Conservation (phyloP, 2,888 invertebrate genomes). For the Hyposoter didymator region DNA sequence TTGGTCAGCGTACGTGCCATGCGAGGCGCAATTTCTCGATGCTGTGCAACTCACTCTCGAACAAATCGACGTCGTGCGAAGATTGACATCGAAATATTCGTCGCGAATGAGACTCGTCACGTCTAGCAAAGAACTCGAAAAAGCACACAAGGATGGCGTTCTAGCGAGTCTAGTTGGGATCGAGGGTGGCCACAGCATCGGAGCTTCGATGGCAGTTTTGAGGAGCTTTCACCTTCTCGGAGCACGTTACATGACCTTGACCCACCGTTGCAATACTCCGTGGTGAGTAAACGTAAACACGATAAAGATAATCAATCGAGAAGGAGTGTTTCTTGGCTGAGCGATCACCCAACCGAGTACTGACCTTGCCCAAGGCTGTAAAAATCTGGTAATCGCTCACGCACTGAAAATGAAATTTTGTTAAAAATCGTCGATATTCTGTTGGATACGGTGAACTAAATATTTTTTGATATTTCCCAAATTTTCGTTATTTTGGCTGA, state of each 20-base stretch:
- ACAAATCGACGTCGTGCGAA: slow-evolving; percentile 88
- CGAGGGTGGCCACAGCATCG: slow-evolving; percentile 89
- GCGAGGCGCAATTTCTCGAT: slow-evolving; percentile 88
- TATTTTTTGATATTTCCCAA: too few species aligned
- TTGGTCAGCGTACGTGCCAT: slow-evolving; percentile 85
- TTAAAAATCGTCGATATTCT: too few species aligned
- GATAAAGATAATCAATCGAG: too few species aligned
- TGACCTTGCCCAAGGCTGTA: too few species aligned
- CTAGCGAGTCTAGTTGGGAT: slow-evolving; percentile 87
- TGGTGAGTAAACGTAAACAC: slow-evolving; percentile 84
- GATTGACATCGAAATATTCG: slow-evolving; percentile 85
- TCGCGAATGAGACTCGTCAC: slow-evolving; percentile 86
- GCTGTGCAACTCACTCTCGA: slow-evolving; percentile 88
- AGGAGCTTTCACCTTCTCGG: slow-evolving; percentile 88
- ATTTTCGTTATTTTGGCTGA: too few species aligned
- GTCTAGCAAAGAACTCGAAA: slow-evolving; percentile 86
- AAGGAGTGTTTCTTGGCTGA: too few species aligned
- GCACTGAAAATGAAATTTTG: too few species aligned
- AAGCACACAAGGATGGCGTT: slow-evolving; percentile 86
- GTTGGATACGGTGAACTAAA: too few species aligned
- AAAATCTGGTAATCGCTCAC: too few species aligned
- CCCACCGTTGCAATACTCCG: slow-evolving; percentile 89
- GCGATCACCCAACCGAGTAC: too few species aligned
- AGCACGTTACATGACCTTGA: slow-evolving; percentile 88
- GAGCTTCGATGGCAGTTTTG: slow-evolving; percentile 88